phyloP scores from a whole-genome alignment of 2,888 invertebrate species.

The Gortyna flavago region DNA sequence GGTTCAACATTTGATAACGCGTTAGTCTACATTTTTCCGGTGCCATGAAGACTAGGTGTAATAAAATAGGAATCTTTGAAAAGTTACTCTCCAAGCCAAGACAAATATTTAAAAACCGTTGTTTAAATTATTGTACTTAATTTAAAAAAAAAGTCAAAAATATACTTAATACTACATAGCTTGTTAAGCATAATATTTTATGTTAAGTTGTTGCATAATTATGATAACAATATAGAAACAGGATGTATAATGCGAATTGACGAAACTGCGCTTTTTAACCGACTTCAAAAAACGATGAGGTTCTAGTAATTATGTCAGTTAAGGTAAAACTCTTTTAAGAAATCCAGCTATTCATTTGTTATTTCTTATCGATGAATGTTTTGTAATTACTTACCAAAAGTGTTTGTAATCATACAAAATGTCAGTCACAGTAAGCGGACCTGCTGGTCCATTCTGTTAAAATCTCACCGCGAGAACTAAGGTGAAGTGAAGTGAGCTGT shows the following conservation, averaged over 20 bases:
- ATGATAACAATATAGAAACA: not conserved
- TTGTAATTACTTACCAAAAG: too few species aligned
- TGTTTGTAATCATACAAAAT: too few species aligned
- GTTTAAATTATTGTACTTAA: not conserved
- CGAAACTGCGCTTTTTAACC: not conserved
- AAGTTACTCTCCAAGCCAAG: not conserved
- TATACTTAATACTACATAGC: not conserved
- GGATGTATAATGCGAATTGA: too few species aligned
- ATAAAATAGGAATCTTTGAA: not conserved
- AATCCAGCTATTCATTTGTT: too few species aligned
- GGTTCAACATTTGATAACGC: too few species aligned
- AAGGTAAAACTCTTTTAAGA: too few species aligned
- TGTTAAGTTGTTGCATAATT: constrained; percentile 4
- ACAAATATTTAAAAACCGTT: constrained; percentile 12
- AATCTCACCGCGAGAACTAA: too few species aligned
- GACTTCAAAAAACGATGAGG: not conserved
- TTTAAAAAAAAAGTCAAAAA: constrained; percentile 8
- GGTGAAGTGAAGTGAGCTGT: too few species aligned
- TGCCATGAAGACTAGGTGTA: not conserved
- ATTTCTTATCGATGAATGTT: too few species aligned
- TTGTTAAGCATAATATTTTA: not conserved
- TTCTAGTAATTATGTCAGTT: too few species aligned
- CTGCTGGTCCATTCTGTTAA: too few species aligned
- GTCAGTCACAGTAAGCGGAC: too few species aligned
- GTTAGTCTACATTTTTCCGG: not conserved